Evolutionary conservation across 2,797 vertebrate species (phyloP).

Genomic region (Syngnathus rostellatus): DNA sequence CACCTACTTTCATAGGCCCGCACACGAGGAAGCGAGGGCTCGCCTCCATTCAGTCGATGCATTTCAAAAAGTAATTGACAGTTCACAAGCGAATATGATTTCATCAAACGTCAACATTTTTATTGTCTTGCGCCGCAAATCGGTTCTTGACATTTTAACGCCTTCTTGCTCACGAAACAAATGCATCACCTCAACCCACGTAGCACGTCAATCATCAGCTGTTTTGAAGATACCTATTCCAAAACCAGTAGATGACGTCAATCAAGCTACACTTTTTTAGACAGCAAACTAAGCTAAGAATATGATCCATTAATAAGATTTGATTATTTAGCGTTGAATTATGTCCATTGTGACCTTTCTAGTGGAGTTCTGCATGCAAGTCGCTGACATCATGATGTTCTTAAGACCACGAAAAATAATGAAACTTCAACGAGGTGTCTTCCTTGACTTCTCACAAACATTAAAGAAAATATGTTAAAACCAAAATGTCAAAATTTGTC

Average conservation of each 20-base stretch:
- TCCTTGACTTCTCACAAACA: no score
- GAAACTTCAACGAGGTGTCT: no score
- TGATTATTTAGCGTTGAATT: background rate
- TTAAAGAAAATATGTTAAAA: no score
- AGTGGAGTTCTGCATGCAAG: no score
- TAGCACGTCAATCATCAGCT: background rate
- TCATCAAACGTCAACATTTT: slow-evolving; percentile 13
- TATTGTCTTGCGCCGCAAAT: slow-evolving; percentile 12
- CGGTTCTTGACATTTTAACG: background rate
- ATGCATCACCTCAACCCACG: background rate
- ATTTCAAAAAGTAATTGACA: slow-evolving; percentile 22
- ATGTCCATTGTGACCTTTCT: no score
- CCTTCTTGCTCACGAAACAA: background rate
- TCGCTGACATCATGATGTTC: no score
- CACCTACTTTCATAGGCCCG: slow-evolving; percentile 31
- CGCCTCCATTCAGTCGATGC: slow-evolving; percentile 18
- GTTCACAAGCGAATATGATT: slow-evolving; percentile 20
- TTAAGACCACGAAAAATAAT: no score
- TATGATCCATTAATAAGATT: background rate
- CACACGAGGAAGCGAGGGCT: slow-evolving; percentile 32
- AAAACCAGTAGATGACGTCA: background rate
- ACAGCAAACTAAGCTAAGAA: background rate
- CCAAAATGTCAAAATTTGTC: background rate
- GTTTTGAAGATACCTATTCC: background rate
- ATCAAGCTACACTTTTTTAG: background rate